Evolutionary conservation across 1,140 invertebrate genomes (phyloP).

Genomic region (Scaptomyza hsui): DNA sequence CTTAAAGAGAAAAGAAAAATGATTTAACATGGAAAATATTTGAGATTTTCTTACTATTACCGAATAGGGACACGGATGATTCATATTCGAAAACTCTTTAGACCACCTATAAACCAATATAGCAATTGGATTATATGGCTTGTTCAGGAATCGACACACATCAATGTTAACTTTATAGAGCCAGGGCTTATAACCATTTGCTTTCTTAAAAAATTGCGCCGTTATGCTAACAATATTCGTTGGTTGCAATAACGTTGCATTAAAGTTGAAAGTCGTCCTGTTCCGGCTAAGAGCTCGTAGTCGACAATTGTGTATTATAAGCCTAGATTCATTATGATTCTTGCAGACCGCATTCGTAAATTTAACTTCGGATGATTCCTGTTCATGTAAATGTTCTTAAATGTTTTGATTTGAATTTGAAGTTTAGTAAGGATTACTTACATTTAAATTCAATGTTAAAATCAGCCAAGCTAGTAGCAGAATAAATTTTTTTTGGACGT

Average conservation of each 20-base stretch:
- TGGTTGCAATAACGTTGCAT: background rate
- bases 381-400: background rate
- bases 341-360: conserved; percentile 24
- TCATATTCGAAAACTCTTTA: conserved; percentile 12
- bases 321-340: background rate
- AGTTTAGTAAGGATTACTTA: background rate
- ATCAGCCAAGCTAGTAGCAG: background rate
- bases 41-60: background rate
- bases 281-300: conserved; percentile 11
- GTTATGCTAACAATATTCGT: background rate
- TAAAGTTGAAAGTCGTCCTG: conserved; percentile 8
- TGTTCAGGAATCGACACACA: conserved; percentile 7
- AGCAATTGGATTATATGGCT: background rate
- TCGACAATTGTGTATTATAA: conserved; percentile 5
- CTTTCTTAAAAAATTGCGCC: background rate
- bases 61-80: conserved; percentile 25
- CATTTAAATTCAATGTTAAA: background rate
- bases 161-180: background rate
- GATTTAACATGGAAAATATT: too few relatives aligned
- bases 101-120: background rate
- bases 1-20: too few relatives aligned
- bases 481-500: background rate
- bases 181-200: conserved; percentile 21
- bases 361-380: conserved; percentile 9
- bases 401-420: background rate